phyloP scores from a whole-genome alignment of 1,140 invertebrate species.

The Hypothenemus hampei region DNA sequence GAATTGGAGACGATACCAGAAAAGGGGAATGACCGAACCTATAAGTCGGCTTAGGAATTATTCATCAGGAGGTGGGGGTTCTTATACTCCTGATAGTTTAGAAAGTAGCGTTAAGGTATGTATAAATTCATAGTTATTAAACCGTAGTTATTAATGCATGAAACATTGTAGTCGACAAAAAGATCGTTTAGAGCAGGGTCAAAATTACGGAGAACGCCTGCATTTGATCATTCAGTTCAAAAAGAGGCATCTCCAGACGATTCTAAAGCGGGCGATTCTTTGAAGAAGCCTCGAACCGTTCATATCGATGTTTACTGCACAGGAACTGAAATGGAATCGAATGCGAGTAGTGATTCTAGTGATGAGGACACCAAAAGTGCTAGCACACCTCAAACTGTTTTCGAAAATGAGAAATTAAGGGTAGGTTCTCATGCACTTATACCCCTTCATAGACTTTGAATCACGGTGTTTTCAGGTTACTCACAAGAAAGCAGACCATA shows the following conservation, averaged over 20 bases:
- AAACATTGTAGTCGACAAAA: too few species aligned
- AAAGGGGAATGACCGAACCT: slow-evolving; percentile 23
- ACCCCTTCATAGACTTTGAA: background rate
- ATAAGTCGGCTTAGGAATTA: background rate
- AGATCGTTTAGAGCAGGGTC: background rate
- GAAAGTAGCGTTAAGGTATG: slow-evolving; percentile 24
- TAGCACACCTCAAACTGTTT: slow-evolving; percentile 60
- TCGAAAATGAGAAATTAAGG: slow-evolving; percentile 56
- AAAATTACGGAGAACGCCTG: slow-evolving; percentile 14
- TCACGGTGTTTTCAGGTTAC: slow-evolving; percentile 41
- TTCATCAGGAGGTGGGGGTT: slow-evolving; percentile 7
- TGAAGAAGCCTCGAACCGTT: slow-evolving; percentile 63
- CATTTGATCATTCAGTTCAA: slow-evolving; percentile 1
- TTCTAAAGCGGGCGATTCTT: slow-evolving; percentile 39
- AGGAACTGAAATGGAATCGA: slow-evolving; percentile 59
- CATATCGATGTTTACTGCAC: slow-evolving; percentile 76
- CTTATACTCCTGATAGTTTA: slow-evolving; percentile 36
- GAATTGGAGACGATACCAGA: slow-evolving; percentile 26
- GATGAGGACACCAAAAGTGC: slow-evolving; percentile 46
- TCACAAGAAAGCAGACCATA: slow-evolving; percentile 49
- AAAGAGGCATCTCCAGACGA: slow-evolving; percentile 29
- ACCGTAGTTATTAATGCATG: background rate
- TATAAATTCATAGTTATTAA: too few species aligned
- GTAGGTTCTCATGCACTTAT: slow-evolving; percentile 17
- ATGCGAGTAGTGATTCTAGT: slow-evolving; percentile 37